phyloP scores from a whole-genome alignment of 1,140 invertebrate genomes.

The Danaus melanippus region DNA sequence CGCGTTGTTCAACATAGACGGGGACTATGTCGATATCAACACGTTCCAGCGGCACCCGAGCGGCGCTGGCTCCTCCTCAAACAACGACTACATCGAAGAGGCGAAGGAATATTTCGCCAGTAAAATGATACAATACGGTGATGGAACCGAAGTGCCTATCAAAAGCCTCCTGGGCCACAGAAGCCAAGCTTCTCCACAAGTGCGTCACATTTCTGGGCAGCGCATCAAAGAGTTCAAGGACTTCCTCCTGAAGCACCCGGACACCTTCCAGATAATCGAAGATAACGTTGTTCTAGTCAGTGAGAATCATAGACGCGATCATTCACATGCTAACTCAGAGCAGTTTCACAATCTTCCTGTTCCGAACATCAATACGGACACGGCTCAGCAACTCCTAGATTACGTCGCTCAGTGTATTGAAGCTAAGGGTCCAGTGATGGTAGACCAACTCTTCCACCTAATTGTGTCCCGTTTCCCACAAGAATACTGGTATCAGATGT shows the following conservation, averaged over 20 bases:
- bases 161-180: slow-evolving; percentile 93
- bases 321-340: slow-evolving; percentile 72
- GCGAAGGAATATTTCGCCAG: slow-evolving; percentile 95
- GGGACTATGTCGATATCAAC: slow-evolving; percentile 92
- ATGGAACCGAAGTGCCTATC: slow-evolving; percentile 92
- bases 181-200: slow-evolving; percentile 94
- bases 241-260: slow-evolving; percentile 88
- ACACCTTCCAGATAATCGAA: slow-evolving; percentile 91
- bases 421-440: slow-evolving; percentile 83
- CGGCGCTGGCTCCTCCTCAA: slow-evolving; percentile 72
- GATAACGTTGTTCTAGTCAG: slow-evolving; percentile 81
- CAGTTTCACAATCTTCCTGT: slow-evolving; percentile 79
- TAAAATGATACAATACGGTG: slow-evolving; percentile 91
- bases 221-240: slow-evolving; percentile 95
- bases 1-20: slow-evolving; percentile 91
- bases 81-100: slow-evolving; percentile 91
- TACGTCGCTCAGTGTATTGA: slow-evolving; percentile 86
- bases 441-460: slow-evolving; percentile 88
- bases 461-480: slow-evolving; percentile 85
- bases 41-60: slow-evolving; percentile 76
- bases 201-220: slow-evolving; percentile 94
- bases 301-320: slow-evolving; percentile 73
- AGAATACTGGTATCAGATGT: slow-evolving; percentile 85
- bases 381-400: slow-evolving; percentile 82
- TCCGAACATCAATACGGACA: slow-evolving; percentile 85